These are phyloP conservation scores for Urocyon cinereoargenteus DNA, from an alignment of 2,797 vertebrate species.

Conservation along the genomic window DNA sequence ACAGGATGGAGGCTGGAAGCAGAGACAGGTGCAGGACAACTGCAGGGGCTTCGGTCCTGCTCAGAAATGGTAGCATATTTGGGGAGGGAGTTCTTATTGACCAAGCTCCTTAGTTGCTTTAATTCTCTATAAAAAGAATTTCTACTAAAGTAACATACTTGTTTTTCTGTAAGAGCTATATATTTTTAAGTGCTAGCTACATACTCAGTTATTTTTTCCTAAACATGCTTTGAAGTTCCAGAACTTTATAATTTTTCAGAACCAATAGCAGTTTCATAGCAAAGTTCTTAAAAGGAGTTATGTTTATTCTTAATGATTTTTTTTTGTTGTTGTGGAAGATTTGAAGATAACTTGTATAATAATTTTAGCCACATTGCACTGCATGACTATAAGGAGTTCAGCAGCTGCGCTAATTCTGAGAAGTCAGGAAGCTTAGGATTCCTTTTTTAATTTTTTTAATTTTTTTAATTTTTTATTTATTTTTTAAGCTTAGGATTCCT, in stretches of 20 bases:
- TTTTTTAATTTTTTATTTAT: too few relatives aligned
- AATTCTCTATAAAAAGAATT: not conserved
- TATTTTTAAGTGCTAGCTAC: not conserved
- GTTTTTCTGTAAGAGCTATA: not conserved
- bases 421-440: not conserved
- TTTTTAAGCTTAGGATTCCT: too few relatives aligned
- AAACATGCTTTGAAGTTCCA: not conserved
- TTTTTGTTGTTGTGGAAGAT: conserved; percentile 3
- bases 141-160: not conserved
- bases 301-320: conserved; percentile 23
- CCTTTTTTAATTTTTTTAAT: too few relatives aligned
- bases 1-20: too few relatives aligned
- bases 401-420: conserved; percentile 50
- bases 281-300: conserved; percentile 15
- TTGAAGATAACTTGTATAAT: conserved; percentile 6
- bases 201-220: not conserved
- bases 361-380: conserved; percentile 1
- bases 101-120: not conserved
- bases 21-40: too few relatives aligned
- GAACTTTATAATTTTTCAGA: conserved; percentile 9
- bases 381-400: conserved; percentile 15
- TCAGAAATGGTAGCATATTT: not conserved
- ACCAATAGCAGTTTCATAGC: not conserved
- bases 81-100: not conserved
- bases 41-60: not conserved